These are phyloP conservation scores for Argyrosomus japonicus DNA, from an alignment of 2,113 vertebrate genomes.

Conservation along the genomic window DNA sequence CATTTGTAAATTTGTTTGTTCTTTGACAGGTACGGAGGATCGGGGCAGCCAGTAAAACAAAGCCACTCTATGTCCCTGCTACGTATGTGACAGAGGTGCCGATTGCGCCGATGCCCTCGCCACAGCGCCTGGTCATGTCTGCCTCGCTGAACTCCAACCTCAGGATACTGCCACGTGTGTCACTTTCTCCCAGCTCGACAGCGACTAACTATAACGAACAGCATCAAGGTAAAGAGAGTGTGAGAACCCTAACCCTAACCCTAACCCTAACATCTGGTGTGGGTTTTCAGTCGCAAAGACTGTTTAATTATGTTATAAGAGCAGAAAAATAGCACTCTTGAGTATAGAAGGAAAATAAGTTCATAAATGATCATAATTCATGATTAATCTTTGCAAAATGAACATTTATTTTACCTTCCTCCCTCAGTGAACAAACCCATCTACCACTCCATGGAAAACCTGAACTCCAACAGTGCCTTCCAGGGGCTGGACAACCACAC, in stretches of 20 bases:
- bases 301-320: neutral
- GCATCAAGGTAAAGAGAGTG: constrained; percentile 68
- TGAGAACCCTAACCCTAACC: no score
- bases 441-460: constrained; percentile 85
- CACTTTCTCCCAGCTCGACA: constrained; percentile 60
- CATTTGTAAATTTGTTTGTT: constrained; percentile 25
- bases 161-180: constrained; percentile 53
- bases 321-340: neutral
- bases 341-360: neutral
- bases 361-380: no score
- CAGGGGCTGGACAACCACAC: constrained; percentile 37
- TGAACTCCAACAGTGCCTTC: constrained; percentile 80
- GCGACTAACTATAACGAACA: constrained; percentile 34
- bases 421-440: constrained; percentile 70
- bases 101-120: constrained; percentile 59
- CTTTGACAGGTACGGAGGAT: constrained; percentile 82
- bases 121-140: constrained; percentile 64
- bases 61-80: constrained; percentile 90
- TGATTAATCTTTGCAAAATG: neutral
- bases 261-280: neutral
- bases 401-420: constrained; percentile 18
- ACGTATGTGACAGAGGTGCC: constrained; percentile 88
- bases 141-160: constrained; percentile 65
- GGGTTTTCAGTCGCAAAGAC: neutral
- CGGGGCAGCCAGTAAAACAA: constrained; percentile 81